Base-by-base conservation (phyloP, 2,113 vertebrate species). In the Leuciscus idus region DNA sequence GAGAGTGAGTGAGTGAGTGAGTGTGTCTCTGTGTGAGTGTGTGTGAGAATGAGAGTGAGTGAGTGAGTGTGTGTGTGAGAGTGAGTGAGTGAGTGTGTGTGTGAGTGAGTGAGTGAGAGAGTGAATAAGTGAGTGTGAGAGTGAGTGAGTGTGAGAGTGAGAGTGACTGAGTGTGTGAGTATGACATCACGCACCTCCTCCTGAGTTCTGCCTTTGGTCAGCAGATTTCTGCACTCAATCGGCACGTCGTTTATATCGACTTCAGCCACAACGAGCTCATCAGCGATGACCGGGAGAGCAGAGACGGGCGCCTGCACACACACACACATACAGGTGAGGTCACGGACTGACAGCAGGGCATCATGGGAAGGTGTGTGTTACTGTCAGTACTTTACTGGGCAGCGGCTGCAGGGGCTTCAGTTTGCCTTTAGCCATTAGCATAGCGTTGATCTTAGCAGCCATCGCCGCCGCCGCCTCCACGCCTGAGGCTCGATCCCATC, bases 401-500 rank as follows among this genome's bases (percentile, higher is more conserved):
- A 95, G 89, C 0, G 95, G 94, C 26, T 95, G 90, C 6, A 97
- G 94, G 10, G 96, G 96, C 85, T 98, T 95, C 50, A 99, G 94
- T 84, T 99, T 99, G 86, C 98, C 98, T 90, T 98, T 98, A 19
- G 98, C 98, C 97, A 99, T 97, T 28, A 99, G 91, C 98, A 98
- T 98, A 21, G 97, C 97, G 84, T 98, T 99, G 89, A 99, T 98
- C 89, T 98, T 98, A 7, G 98, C 98, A 6, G 98, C 98, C 93
- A 98, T 97, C 0, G 98, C 97, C 0, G 97, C 96, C 0, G 98
- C 98, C 39, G 97, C 96, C 87, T 98, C 97, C 72, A 98, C 94
- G 4, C 97, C 98, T 90, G 92, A 21, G 92, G 87, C 48, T 4
- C 48, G 50, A 52, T 52, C 50, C 50, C 50, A 52, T 17, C 50